Percentiles rank a stretch among this genome's conserved stretches.
These are phyloP conservation scores for Cydia strobilella DNA, from an alignment of 1,140 invertebrate genomes.

Conservation along the genomic window DNA sequence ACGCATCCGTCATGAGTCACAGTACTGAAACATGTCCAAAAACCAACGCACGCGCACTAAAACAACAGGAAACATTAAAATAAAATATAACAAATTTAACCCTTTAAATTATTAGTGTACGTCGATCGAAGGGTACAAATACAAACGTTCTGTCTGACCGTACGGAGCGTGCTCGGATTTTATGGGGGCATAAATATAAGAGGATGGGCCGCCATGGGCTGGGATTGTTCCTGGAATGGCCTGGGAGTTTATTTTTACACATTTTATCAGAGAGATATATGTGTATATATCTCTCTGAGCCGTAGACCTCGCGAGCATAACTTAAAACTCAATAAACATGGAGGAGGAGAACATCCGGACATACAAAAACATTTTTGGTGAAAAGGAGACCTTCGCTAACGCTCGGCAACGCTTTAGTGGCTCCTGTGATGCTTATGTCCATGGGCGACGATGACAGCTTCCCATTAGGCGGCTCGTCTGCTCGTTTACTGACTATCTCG, in stretches of 20 bases:
- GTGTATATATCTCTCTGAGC: too few species aligned
- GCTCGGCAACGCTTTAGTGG: too few species aligned
- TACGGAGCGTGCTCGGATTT: constrained; percentile 68
- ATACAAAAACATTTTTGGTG: too few species aligned
- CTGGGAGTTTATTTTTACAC: background rate
- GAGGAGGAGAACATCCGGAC: too few species aligned
- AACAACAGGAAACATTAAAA: constrained; percentile 17
- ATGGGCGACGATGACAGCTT: too few species aligned
- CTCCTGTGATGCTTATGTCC: too few species aligned
- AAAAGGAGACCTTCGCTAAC: too few species aligned
- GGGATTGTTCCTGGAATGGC: background rate
- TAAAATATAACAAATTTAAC: constrained; percentile 28
- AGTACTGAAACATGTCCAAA: constrained; percentile 1
- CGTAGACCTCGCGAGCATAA: too few species aligned
- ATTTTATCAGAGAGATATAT: too few species aligned
- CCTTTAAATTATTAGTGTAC: constrained; percentile 27
- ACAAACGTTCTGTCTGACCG: constrained; percentile 54
- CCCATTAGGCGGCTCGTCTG: too few species aligned
- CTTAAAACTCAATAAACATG: too few species aligned
- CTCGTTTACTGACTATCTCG: too few species aligned
- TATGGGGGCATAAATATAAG: constrained; percentile 71
- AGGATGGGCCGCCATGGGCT: constrained; percentile 47
- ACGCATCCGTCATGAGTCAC: background rate
- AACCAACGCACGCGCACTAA: background rate
- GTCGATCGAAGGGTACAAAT: constrained; percentile 63